Conservation (phyloP, 2,797 vertebrate genomes). For the Zalophus californianus region DNA sequence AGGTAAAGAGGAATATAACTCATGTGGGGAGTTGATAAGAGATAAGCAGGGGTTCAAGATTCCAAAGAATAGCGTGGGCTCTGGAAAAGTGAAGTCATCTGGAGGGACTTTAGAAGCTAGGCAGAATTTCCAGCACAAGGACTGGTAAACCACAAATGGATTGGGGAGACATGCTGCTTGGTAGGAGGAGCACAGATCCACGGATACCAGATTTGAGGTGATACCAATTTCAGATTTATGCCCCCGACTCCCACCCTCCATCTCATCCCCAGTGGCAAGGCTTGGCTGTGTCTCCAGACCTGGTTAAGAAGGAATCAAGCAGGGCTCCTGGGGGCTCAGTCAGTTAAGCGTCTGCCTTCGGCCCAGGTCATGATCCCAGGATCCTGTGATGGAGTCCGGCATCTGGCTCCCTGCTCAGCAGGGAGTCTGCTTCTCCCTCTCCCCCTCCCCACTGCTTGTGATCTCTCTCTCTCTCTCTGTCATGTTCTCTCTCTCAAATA, state of each 20-base stretch:
- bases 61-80: background rate
- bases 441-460: background rate
- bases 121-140: background rate
- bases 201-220: background rate
- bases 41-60: background rate
- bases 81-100: background rate
- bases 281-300: background rate
- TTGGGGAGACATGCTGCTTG: background rate
- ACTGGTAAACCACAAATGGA: background rate
- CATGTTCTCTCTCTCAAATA: background rate
- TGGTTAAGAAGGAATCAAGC: background rate
- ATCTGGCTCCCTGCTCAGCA: background rate
- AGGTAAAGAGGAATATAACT: background rate
- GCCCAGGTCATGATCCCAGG: background rate
- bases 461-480: background rate
- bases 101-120: background rate
- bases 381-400: background rate
- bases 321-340: background rate
- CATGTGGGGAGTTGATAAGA: background rate
- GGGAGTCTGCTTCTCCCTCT: background rate
- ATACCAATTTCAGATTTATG: background rate
- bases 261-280: background rate
- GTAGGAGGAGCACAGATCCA: rapidly evolving
- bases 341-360: background rate
- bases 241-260: rapidly evolving